Conservation (phyloP, 2,888 invertebrate species). For the Drosophila falleni region DNA sequence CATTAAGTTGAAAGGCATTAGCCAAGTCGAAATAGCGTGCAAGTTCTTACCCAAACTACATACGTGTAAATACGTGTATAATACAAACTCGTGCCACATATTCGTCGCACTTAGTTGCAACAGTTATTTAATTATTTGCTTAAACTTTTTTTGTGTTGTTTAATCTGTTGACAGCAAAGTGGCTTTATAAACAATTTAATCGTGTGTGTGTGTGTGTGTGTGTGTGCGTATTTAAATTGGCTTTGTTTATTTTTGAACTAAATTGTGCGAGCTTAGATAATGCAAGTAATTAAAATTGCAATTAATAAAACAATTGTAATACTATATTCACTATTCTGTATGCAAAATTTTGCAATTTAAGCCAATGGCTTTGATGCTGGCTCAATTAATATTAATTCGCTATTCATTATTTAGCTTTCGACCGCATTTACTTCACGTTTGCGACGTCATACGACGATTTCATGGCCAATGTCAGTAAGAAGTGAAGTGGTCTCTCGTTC, state of each 20-base stretch:
- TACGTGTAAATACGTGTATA: background rate
- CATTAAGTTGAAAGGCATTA: constrained; percentile 28
- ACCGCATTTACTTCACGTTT: constrained; percentile 42
- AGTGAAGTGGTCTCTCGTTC: constrained; percentile 63
- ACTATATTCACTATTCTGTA: background rate
- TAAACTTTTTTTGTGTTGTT: background rate
- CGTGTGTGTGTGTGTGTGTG: background rate
- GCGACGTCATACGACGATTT: constrained; percentile 65
- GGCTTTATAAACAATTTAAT: constrained; percentile 9
- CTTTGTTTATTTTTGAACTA: constrained; percentile 5
- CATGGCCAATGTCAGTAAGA: constrained; percentile 75
- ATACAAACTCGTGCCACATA: constrained; percentile 2
- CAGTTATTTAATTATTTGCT: constrained; percentile 14
- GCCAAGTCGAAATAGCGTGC: constrained; percentile 11
- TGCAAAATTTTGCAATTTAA: constrained; percentile 8
- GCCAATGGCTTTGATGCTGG: constrained; percentile 8
- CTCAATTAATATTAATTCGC: constrained; percentile 9
- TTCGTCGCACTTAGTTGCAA: constrained; percentile 5
- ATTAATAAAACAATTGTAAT: constrained; percentile 21
- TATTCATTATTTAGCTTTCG: constrained; percentile 16
- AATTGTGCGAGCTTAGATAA: constrained; percentile 6
- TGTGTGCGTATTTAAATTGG: constrained; percentile 14
- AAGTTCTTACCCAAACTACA: constrained; percentile 6
- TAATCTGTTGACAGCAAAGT: constrained; percentile 23
- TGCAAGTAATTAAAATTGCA: constrained; percentile 18